Evolutionary conservation across 2,888 invertebrate species (phyloP).

Genomic region (Leucoptera coffeella): DNA sequence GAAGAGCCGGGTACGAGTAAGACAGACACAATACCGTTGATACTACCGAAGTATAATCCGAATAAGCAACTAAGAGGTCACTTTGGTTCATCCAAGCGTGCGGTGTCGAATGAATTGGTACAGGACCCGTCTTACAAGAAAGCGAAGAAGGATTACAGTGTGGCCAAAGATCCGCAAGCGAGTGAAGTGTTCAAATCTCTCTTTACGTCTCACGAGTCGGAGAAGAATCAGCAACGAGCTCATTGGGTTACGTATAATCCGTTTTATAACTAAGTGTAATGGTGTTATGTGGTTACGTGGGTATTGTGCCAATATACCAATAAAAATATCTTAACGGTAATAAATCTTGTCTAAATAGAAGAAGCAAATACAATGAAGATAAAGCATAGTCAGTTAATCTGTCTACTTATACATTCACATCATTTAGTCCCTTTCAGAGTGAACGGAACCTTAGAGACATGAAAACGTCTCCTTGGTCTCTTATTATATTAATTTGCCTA

Average conservation of each 20-base stretch:
- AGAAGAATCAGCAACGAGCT: slow-evolving; percentile 79
- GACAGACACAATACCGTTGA: slow-evolving; percentile 33
- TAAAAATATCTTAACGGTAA: no score
- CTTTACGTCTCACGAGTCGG: slow-evolving; percentile 86
- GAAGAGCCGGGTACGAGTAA: slow-evolving; percentile 24
- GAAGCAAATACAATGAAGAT: no score
- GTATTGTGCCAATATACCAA: no score
- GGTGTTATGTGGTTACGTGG: no score
- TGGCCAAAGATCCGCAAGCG: slow-evolving; percentile 85
- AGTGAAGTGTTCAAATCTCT: slow-evolving; percentile 91
- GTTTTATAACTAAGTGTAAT: slow-evolving; percentile 79
- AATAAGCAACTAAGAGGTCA: slow-evolving; percentile 33
- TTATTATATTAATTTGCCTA: no score
- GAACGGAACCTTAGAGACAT: no score
- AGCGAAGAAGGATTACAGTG: slow-evolving; percentile 72
- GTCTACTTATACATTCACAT: no score
- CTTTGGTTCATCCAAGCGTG: slow-evolving; percentile 36
- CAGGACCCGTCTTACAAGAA: slow-evolving; percentile 70
- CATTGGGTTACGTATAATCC: slow-evolving; percentile 99
- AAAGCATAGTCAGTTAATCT: no score
- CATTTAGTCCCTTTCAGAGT: no score
- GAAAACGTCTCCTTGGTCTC: no score
- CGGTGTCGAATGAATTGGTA: slow-evolving; percentile 23
- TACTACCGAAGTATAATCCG: slow-evolving; percentile 36
- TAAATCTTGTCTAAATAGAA: no score